Evolutionary conservation across 2,797 vertebrate species (phyloP).

Genomic region (Fistularia commersonii): DNA sequence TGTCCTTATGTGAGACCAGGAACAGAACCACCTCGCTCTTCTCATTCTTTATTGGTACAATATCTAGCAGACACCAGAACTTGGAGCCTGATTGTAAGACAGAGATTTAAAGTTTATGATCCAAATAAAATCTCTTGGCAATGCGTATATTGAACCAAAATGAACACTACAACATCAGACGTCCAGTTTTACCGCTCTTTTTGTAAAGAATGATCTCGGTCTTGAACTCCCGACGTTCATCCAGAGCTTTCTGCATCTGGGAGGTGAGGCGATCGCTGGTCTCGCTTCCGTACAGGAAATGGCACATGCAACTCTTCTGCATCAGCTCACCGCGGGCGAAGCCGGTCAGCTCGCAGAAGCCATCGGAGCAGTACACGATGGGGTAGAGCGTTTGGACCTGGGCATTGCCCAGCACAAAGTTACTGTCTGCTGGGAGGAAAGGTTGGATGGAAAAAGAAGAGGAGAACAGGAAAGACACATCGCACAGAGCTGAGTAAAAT

Average conservation of each 20-base stretch:
- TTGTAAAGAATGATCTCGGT: slow-evolving; percentile 78
- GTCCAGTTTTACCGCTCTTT: slow-evolving; percentile 65
- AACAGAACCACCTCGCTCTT: slow-evolving; percentile 84
- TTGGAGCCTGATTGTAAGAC: slow-evolving; percentile 62
- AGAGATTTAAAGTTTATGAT: not conserved
- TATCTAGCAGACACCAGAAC: slow-evolving; percentile 83
- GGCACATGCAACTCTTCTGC: slow-evolving; percentile 79
- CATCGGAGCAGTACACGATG: slow-evolving; percentile 80
- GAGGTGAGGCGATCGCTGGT: slow-evolving; percentile 70
- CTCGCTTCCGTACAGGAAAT: slow-evolving; percentile 76
- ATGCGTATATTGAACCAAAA: not conserved
- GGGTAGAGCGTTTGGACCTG: slow-evolving; percentile 77
- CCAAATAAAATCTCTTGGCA: not conserved
- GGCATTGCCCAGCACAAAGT: slow-evolving; percentile 80
- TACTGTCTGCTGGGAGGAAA: slow-evolving; percentile 67
- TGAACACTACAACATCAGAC: not conserved
- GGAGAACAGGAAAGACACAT: too few relatives aligned
- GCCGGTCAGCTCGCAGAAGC: slow-evolving; percentile 79
- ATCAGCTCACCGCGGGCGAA: slow-evolving; percentile 78
- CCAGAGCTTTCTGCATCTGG: slow-evolving; percentile 76
- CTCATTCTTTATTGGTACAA: slow-evolving; percentile 82
- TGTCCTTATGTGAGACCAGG: slow-evolving; percentile 83
- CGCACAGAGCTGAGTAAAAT: too few relatives aligned
- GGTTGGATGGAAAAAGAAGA: not conserved
- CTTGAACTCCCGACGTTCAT: slow-evolving; percentile 77